These are phyloP conservation scores for Dynastes grantii DNA, from an alignment of 2,888 invertebrate genomes.

Conservation along the genomic window DNA sequence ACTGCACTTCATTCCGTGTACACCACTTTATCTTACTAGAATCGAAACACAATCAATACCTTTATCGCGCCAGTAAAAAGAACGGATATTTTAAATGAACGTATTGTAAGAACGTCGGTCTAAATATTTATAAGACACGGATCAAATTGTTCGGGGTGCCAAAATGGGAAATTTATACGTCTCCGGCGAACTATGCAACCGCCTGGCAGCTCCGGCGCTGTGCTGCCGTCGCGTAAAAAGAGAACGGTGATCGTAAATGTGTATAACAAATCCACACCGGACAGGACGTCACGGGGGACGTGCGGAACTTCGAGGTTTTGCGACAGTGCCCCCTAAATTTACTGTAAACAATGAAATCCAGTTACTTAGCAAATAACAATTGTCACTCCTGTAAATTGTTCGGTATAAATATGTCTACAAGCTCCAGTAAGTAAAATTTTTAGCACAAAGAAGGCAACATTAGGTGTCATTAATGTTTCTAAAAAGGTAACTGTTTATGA, in stretches of 20 bases:
- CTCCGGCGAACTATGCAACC: not conserved
- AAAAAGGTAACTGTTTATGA: no score
- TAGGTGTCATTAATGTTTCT: no score
- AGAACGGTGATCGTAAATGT: not conserved
- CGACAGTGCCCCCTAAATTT: not conserved
- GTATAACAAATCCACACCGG: constrained; percentile 1
- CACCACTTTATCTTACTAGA: not conserved
- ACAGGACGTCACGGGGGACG: constrained; percentile 17
- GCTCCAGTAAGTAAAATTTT: no score
- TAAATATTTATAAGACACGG: constrained; percentile 28
- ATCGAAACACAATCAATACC: not conserved
- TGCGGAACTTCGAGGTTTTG: not conserved
- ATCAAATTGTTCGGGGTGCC: constrained; percentile 28
- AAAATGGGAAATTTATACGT: constrained; percentile 27
- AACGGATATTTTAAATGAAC: constrained; percentile 3
- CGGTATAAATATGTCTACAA: not conserved
- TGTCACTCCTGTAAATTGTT: constrained; percentile 14
- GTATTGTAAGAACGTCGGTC: constrained; percentile 1
- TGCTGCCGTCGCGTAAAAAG: not conserved
- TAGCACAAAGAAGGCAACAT: no score
- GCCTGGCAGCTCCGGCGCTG: not conserved
- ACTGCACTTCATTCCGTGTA: no score
- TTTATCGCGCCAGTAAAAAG: not conserved
- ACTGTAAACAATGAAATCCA: constrained; percentile 7
- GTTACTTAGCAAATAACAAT: constrained; percentile 34